These are phyloP conservation scores for Teleogryllus oceanicus DNA, from an alignment of 2,888 invertebrate species.

Conservation along the genomic window DNA sequence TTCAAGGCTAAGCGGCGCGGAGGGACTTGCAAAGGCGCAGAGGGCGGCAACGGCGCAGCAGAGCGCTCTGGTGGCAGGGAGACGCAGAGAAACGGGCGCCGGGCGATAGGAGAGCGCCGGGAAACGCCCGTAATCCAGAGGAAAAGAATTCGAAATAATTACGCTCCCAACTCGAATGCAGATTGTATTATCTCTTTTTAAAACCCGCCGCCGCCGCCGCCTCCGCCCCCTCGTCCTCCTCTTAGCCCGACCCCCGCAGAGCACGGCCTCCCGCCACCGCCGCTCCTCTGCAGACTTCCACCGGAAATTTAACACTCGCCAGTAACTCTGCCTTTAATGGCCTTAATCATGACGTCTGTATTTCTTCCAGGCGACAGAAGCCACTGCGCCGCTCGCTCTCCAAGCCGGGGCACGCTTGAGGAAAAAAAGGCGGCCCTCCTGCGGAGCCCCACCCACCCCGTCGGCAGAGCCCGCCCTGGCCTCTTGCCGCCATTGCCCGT, in stretches of 20 bases:
- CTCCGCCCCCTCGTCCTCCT: not conserved
- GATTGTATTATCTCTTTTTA: slow-evolving; percentile 11
- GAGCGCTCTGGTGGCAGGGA: not conserved
- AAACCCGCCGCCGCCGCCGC: not conserved
- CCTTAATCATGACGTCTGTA: not conserved
- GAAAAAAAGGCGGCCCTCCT: too few species aligned
- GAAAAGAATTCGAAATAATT: slow-evolving; percentile 18
- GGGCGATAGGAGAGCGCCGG: too few species aligned
- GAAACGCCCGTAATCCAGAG: not conserved
- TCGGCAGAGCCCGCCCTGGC: too few species aligned
- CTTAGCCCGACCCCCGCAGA: not conserved
- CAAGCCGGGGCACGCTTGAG: too few species aligned
- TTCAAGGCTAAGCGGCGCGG: too few species aligned
- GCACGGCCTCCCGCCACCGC: not conserved
- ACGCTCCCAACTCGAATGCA: slow-evolving; percentile 18
- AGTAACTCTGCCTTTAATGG: not conserved
- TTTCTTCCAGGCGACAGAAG: not conserved
- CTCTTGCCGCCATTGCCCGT: too few species aligned
- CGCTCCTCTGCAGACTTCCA: not conserved
- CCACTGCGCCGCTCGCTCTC: not conserved
- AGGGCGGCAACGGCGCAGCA: not conserved
- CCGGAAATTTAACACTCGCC: not conserved
- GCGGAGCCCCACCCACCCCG: too few species aligned
- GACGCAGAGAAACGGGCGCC: too few species aligned
- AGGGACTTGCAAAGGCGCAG: too few species aligned